Evolutionary conservation across 2,113 vertebrate species (phyloP), one percentile per base, ranked within the genome.

Genomic region (Hystrix cristata): DNA sequence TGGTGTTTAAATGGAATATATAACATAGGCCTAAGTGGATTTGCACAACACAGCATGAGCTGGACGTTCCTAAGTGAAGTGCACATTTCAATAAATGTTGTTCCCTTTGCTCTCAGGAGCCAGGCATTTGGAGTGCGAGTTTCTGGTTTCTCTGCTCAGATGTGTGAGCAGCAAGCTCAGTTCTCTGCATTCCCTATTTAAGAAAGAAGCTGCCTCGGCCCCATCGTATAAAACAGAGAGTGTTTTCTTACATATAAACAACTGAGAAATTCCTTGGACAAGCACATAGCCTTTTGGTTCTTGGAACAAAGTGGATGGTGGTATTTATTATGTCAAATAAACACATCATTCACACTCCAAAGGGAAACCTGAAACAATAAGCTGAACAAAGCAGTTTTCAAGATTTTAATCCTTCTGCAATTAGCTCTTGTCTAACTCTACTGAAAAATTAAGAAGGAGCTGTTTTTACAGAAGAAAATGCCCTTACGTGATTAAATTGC

Each of bases 261-360:
- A 96, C 79, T 0, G 74, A 91, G 96, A 96, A 95, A 97, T 96
- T 97, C 96, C 97, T 96, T 15, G 53, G 64, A 88, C 92, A 71
- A 91, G 95, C 95, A 89, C 95, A 79, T 2, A 53, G 96, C 78
- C 94, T 95, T 89, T 97, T 80, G 83, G 85, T 96, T 96, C 97
- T 79, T 97, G 96, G 95, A 97, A 97, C 91, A 97, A 95, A 97
- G 86, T 10, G 11, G 97, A 91, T 83, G 90, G 96, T 84, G 95
- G 96, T 95, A 97, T 97, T 97, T 96, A 95, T 96, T 96, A 96
- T 97, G 94, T 98, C 97, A 96, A 97, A 97, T 97, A 98, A 98
- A 98, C 96, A 97, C 91, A 97, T 96, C 94, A 94, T 91, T 95
- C 53, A 91, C 96, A 90, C 96, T 97, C 72, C 90, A 91, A 69